Percentiles rank a stretch among this genome's conserved stretches.
Conservation (phyloP, 2,113 vertebrate genomes). For the Prolemur simus region DNA sequence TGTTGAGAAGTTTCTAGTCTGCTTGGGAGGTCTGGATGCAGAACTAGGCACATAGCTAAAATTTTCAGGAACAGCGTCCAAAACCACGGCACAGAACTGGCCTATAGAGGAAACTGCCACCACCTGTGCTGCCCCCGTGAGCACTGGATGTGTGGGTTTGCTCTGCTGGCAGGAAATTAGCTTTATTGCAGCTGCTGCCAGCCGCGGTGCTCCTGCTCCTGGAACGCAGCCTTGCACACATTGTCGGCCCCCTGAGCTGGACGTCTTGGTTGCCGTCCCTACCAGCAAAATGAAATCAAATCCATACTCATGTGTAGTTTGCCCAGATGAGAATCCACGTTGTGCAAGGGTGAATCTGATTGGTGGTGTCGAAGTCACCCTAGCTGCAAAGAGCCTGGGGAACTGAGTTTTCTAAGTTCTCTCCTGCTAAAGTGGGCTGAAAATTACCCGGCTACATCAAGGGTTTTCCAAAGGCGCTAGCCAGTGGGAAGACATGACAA, state of each 20-base stretch:
- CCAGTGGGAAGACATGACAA: background rate
- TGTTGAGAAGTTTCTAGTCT: background rate
- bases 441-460: background rate
- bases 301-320: background rate
- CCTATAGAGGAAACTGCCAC: background rate
- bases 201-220: accelerated
- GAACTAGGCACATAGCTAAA: background rate
- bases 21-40: background rate
- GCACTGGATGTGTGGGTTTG: background rate
- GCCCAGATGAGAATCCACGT: background rate
- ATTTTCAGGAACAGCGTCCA: background rate
- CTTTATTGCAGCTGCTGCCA: background rate
- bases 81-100: background rate
- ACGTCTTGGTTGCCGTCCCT: background rate
- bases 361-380: no score
- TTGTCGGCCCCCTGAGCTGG: background rate
- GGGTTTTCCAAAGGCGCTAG: background rate
- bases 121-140: accelerated
- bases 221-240: background rate
- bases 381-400: background rate
- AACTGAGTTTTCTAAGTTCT: background rate
- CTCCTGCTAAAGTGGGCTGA: background rate
- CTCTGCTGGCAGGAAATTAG: background rate
- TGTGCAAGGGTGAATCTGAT: background rate
- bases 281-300: background rate